A percentile compares a stretch with the other conserved stretches of the same genome.
Conservation (phyloP, 2,888 invertebrate species). For the Galerucella calmariensis region DNA sequence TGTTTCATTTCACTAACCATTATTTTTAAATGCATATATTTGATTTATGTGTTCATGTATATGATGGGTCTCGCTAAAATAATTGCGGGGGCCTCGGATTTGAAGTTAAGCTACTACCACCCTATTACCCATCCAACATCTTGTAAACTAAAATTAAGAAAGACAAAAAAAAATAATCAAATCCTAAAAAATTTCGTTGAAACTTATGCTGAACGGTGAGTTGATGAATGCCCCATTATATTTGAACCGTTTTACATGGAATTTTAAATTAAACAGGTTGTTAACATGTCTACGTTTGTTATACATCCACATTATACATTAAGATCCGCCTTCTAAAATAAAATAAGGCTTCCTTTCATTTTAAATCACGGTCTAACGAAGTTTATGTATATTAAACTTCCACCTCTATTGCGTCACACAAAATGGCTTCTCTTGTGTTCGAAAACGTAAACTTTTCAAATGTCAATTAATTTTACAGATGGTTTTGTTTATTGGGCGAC, state of each 20-base stretch:
- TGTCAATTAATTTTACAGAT: constrained; percentile 44
- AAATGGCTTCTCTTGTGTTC: constrained; percentile 42
- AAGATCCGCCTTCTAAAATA: constrained; percentile 52
- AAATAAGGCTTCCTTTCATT: constrained; percentile 53
- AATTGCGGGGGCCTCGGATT: too few species aligned
- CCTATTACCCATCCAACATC: too few species aligned
- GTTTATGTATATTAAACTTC: constrained; percentile 52
- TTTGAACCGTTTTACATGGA: constrained; percentile 42
- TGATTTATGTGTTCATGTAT: too few species aligned
- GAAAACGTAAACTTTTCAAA: constrained; percentile 39
- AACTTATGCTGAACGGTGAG: constrained; percentile 28
- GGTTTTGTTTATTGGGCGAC: constrained; percentile 32
- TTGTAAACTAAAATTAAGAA: neutral
- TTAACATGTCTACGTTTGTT: constrained; percentile 55
- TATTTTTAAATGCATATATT: too few species aligned
- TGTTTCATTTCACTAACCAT: too few species aligned
- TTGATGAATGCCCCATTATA: constrained; percentile 45
- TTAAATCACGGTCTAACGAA: constrained; percentile 47
- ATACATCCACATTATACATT: constrained; percentile 49
- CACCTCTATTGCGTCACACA: constrained; percentile 44
- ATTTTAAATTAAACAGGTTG: constrained; percentile 57
- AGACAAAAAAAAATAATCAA: neutral
- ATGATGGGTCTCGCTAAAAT: too few species aligned
- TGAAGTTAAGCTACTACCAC: too few species aligned
- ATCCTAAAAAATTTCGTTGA: constrained; percentile 5